Base-by-base conservation (phyloP, 2,888 invertebrate genomes). In the Congeria kusceri region DNA sequence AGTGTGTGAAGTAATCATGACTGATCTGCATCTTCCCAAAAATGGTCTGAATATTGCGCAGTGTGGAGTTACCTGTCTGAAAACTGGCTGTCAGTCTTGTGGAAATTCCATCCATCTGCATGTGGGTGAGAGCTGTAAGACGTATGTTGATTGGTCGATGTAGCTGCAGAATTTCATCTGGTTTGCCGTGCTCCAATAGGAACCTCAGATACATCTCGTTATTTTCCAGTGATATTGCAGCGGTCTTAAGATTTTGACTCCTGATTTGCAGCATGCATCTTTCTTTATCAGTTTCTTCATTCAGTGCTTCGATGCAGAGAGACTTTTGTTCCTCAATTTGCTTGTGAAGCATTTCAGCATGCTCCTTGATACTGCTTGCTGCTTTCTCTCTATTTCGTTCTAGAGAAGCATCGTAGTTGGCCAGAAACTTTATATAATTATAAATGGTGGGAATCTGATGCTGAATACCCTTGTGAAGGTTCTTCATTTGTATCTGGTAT, bases 141-240 rank as follows among this genome's bases (percentile, higher is more conserved):
- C 91, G 74, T 13, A 83, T 73, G 57, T 85, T 86, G 28, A 91
- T 86, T 39, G 80, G 74, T 9, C 73, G 64, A 49, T 89, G 88
- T 13, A 88, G 71, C 3, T 74, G 44, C 9, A 92, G 74, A 27
- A 91, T 76, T 83, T 92, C 92, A 29, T 86, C 88, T 7, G 88
- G 84, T 57, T 87, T 89, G 15, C 90, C 91, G 58, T 87, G 83
- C 7, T 77, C 67, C 27, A 90, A 65, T 18, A 91, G 81, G 23
- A 77, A 65, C 44, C 71, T 58, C 20, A 91, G 69, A 66, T 87
- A 87, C 15, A 69, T 49, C 11, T 87, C 84, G 61, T 88, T 89
- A 66, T 80, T 75, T 25, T 80, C 66, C 29, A 89, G 74, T 13
- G 88, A 88, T 39, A 63, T 72, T 1, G 75, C 76, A 7, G 87